Percentiles rank a stretch among this genome's conserved stretches.
Conservation (phyloP, 2,888 invertebrate genomes). For the Urechis unicinctus region DNA sequence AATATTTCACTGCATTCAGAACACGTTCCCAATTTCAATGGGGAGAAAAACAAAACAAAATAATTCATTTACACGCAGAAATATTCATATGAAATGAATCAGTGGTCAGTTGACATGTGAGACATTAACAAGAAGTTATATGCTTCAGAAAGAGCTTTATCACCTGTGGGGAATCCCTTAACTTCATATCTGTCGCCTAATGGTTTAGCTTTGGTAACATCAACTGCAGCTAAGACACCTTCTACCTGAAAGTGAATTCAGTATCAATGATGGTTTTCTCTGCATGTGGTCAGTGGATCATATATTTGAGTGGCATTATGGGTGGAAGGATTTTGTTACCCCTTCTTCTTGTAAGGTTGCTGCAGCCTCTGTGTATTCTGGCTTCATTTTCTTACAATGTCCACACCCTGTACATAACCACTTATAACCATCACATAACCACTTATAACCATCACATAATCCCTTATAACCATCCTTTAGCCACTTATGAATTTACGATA, state of each 20-base stretch:
- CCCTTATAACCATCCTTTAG: constrained; percentile 31
- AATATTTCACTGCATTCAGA: constrained; percentile 30
- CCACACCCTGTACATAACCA: constrained; percentile 63
- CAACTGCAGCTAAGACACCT: constrained; percentile 75
- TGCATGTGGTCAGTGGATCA: too few relatives aligned
- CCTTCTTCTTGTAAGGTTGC: constrained; percentile 63
- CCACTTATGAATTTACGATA: too few relatives aligned
- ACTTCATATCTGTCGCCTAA: constrained; percentile 61
- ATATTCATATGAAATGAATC: background rate
- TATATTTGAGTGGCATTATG: constrained; percentile 21
- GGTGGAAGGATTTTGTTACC: too few relatives aligned
- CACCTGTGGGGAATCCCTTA: constrained; percentile 46
- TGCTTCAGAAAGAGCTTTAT: too few relatives aligned
- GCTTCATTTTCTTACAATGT: constrained; percentile 75
- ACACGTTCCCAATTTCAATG: background rate
- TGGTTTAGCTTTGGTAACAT: constrained; percentile 70
- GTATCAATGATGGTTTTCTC: too few relatives aligned
- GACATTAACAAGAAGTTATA: too few relatives aligned
- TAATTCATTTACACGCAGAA: background rate
- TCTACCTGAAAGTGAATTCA: constrained; percentile 58
- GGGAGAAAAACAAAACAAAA: constrained; percentile 1
- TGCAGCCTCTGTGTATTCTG: constrained; percentile 78
- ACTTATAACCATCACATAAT: constrained; percentile 31
- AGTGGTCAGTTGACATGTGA: too few relatives aligned
- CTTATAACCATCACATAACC: constrained; percentile 31